These are phyloP conservation scores for Margaritifera margaritifera DNA, from an alignment of 2,888 invertebrate species.

Conservation along the genomic window DNA sequence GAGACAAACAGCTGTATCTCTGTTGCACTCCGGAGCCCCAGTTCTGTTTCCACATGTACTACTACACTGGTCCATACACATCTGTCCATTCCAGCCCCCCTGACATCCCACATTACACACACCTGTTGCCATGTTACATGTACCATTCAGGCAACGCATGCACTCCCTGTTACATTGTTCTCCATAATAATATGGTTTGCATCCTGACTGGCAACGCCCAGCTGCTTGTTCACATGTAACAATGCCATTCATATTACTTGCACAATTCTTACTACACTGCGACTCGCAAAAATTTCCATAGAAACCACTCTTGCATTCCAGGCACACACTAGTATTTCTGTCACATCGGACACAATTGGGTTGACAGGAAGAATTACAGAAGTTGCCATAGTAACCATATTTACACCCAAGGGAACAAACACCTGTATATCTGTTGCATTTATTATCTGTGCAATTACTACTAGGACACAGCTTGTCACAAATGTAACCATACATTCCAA, in stretches of 20 bases:
- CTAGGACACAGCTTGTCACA: not conserved
- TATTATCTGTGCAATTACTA: constrained; percentile 11
- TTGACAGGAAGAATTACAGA: constrained; percentile 1
- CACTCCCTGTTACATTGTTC: no score
- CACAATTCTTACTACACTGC: constrained; percentile 17
- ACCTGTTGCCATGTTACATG: no score
- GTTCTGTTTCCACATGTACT: no score
- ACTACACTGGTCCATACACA: no score
- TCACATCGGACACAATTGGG: constrained; percentile 15
- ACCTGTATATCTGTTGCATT: not conserved
- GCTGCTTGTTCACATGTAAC: no score
- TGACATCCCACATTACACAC: no score
- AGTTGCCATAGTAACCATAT: not conserved
- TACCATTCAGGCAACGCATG: no score
- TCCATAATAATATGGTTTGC: no score
- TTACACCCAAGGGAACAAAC: not conserved
- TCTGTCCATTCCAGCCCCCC: no score
- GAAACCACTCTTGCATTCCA: constrained; percentile 12
- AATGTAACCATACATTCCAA: not conserved
- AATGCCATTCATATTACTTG: no score
- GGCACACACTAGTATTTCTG: constrained; percentile 12
- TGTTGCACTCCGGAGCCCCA: no score
- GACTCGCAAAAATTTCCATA: constrained; percentile 18
- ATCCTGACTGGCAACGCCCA: no score
- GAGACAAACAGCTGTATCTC: constrained; percentile 18